Percentiles rank a stretch among this genome's conserved stretches.
Conservation (phyloP, 2,797 vertebrate species). For the Coendou prehensilis region DNA sequence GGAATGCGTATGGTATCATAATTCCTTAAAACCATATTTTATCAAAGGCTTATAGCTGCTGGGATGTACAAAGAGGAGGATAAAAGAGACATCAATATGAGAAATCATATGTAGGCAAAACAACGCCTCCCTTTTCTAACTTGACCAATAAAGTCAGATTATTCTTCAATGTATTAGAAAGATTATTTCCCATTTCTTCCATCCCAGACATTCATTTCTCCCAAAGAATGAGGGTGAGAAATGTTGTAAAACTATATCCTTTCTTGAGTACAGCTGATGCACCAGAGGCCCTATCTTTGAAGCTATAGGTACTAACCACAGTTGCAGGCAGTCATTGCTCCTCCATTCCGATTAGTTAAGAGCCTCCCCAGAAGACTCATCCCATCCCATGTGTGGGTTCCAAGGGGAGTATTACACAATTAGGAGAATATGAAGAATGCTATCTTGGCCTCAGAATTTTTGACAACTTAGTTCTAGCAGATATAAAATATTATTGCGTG, state of each 20-base stretch:
- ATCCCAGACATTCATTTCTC: not conserved
- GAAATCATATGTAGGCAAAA: not conserved
- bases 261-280: not conserved
- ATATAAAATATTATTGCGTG: not conserved
- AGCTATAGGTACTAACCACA: not conserved
- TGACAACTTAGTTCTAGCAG: not conserved
- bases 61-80: not conserved
- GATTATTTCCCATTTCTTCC: not conserved
- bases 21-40: constrained; percentile 15
- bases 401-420: not conserved
- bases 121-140: not conserved
- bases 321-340: not conserved
- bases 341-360: not conserved
- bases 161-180: not conserved
- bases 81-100: not conserved
- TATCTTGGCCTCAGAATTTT: not conserved
- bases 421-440: not conserved
- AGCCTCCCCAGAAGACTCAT: not conserved
- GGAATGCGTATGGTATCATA: not conserved
- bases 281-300: not conserved
- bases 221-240: not conserved
- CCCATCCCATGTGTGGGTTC: not conserved
- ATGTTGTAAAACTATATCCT: not conserved
- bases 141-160: not conserved
- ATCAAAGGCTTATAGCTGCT: not conserved